phyloP scores from a whole-genome alignment of 2,888 invertebrate species.

The Drosophila cognata region DNA sequence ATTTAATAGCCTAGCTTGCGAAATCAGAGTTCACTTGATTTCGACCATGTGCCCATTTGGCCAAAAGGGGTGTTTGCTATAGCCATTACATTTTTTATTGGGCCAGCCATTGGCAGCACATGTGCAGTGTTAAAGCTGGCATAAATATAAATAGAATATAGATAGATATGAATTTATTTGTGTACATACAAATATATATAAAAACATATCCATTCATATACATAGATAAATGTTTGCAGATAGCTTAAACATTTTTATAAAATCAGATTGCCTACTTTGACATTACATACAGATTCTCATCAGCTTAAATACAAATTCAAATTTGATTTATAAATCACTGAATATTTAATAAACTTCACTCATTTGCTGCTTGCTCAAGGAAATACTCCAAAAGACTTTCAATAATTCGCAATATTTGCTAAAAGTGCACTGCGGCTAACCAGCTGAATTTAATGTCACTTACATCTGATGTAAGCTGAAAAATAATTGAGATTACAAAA shows the following conservation, averaged over 20 bases:
- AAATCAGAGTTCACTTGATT: constrained; percentile 56
- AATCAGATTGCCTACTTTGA: not conserved
- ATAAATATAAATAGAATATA: not conserved
- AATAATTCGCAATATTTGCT: not conserved
- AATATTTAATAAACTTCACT: not conserved
- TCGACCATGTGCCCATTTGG: constrained; percentile 35
- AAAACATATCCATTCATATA: not conserved
- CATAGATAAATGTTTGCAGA: not conserved
- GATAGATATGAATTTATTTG: not conserved
- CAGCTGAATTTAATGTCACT: constrained; percentile 3
- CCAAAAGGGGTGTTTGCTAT: constrained; percentile 31
- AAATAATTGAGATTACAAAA: constrained; percentile 5
- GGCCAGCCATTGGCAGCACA: constrained; percentile 10
- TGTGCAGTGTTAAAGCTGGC: constrained; percentile 1
- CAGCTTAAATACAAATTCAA: not conserved
- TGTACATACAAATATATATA: not conserved
- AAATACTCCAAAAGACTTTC: not conserved
- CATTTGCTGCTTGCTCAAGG: not conserved
- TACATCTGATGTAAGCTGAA: not conserved
- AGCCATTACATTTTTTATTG: constrained; percentile 14
- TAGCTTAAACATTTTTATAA: not conserved
- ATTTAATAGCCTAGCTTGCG: constrained; percentile 73
- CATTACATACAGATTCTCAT: not conserved
- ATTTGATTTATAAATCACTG: not conserved
- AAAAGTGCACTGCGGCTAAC: not conserved